Base-by-base conservation (phyloP, 1,140 invertebrate species). In the Cydia amplana region DNA sequence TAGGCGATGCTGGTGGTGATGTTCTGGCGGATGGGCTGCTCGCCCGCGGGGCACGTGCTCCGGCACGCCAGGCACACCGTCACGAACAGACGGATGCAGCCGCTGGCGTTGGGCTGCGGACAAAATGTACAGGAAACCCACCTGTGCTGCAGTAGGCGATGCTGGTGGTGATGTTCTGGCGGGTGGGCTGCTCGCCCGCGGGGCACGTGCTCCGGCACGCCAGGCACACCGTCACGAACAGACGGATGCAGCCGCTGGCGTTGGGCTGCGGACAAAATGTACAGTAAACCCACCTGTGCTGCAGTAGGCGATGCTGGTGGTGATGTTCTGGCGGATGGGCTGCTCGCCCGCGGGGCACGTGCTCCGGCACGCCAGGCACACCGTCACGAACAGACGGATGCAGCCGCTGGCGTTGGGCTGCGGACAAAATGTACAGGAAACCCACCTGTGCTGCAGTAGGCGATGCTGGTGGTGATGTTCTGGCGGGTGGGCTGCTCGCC, bases 81-180 rank as follows among this genome's bases (percentile, higher is more conserved):
- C 87, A 99, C 94, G 87, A 95, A 97, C 83, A 99, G 96, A 75
- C 99, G 95, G 46, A 99, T 97, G 89, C 97, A 98, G 94, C 98
- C 98, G 64, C 96, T 96, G 64, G 93, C 93, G 89, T 97, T 97
- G 25, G 93, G 91, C 96, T 97, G 85, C 18, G 4, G 2, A 3
- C 28, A 43, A 3, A 14, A 12, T 43, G 40, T 2, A 10, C 6
- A 43, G 0, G 12, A 12, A 5, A 9, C 7, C 5, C 94, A 99
- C 98, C 98, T 85, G 99, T 98, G 83, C 99, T 99, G 93, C 98
- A 99, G 93, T 99, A 99, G 1, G 98, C 99, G 88, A 99, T 99
- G 95, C 98, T 99, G 93, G 98, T 99, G 63, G 97, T 97, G 82
- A 99, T 94, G 93, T 99, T 96, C 82, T 99, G 96, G 80, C 99